Base-by-base conservation (phyloP, 2,888 invertebrate genomes). In the Byasa hedistus region DNA sequence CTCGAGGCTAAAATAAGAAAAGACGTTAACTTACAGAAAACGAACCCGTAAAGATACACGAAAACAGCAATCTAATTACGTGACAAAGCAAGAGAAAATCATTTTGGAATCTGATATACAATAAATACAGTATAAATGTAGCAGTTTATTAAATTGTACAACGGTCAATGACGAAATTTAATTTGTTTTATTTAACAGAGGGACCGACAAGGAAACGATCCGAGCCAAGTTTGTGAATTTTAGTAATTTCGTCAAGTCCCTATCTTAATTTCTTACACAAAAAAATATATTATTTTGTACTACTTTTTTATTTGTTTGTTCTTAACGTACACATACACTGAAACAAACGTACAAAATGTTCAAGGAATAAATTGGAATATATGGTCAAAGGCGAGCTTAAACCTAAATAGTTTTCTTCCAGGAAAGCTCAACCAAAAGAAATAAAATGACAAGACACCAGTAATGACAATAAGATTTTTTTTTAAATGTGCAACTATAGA, bases 21-120 rank as follows among this genome's bases (percentile, higher is more conserved):
- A n/a, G 51, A 61, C 61, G 24, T 56, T 27, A 60, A 24, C 60
- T 51, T 48, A 44, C 44, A 60, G 32, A 52, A 24, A 52, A 66
- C 52, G 52, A 66, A 61, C 57, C 36, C 57, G 24, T 21, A 61
- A 57, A 57, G 61, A 61, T 61, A 61, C 61, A 22, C 19, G 21
- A 52, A 48, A 58, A 8, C 61, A n/a, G 36, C 51, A 61, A 65
- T 61, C 57, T 52, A 56, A 57, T 61, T 61, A 61, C 39, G 27
- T 15, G 36, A 44, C n/a, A 19, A 65, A n/a, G 48, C 51, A 24
- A 32, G 22, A 56, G 54, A 57, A 3, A 21, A 19, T 52, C 27
- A 57, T 61, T 57, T 66, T 39, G 27, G 21, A 32, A 52, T 44
- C 27, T 22, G 8, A 52, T 52, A 61, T 57, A 61, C n/a, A 17